Conservation (phyloP, 2,113 vertebrate species). For the Chrysochloris asiatica region DNA sequence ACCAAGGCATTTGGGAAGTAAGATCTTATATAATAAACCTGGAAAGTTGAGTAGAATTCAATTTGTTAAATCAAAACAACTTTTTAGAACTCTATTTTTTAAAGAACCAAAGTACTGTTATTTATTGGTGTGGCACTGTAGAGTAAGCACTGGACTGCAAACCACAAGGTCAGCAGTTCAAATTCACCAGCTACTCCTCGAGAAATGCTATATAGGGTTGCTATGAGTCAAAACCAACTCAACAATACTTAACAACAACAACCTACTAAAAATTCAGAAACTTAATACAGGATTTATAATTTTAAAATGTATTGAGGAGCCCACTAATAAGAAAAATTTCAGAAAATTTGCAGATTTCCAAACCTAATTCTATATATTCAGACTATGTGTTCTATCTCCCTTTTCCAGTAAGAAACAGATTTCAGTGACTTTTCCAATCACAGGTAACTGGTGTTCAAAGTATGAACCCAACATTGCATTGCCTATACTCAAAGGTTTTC, state of each 20-base stretch:
- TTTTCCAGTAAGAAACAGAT: not conserved
- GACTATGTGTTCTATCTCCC: not conserved
- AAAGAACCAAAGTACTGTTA: not conserved
- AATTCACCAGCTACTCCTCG: no score
- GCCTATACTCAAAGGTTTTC: no score
- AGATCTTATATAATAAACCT: not conserved
- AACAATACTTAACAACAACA: no score
- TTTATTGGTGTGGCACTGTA: not conserved
- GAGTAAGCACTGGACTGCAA: no score
- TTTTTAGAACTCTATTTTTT: slow-evolving; percentile 13
- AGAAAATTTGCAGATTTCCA: not conserved
- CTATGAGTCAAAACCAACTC: no score
- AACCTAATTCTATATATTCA: not conserved
- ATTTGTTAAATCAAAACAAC: not conserved
- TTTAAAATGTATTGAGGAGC: not conserved
- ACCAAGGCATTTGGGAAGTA: not conserved
- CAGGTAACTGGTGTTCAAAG: not conserved
- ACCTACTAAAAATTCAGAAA: not conserved
- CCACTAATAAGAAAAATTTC: not conserved
- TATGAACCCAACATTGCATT: not conserved
- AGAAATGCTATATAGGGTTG: no score
- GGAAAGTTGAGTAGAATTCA: not conserved
- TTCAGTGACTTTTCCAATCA: not conserved
- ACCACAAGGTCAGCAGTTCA: no score
- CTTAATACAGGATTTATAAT: not conserved